These are phyloP conservation scores for Argyresthia goedartella DNA, from an alignment of 2,888 invertebrate species.

Conservation along the genomic window DNA sequence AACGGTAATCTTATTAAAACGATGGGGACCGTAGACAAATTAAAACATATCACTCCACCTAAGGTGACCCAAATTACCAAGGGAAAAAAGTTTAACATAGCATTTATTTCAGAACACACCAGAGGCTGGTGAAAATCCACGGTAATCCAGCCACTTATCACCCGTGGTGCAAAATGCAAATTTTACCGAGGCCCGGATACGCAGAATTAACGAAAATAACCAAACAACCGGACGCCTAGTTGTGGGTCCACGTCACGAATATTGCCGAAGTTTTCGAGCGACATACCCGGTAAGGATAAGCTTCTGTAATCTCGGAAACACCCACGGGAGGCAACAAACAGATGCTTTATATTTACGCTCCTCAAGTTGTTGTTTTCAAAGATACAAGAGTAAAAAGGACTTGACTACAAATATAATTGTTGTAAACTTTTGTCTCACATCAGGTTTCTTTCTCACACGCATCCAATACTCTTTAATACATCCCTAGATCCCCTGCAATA, in stretches of 20 bases:
- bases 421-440: too few relatives aligned
- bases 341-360: neutral
- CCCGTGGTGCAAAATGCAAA: constrained; percentile 72
- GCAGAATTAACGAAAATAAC: constrained; percentile 60
- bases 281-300: constrained; percentile 18
- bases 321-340: neutral
- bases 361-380: too few relatives aligned
- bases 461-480: too few relatives aligned
- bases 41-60: constrained; percentile 60
- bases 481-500: neutral
- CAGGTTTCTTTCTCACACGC: too few relatives aligned
- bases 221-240: constrained; percentile 25
- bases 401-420: too few relatives aligned
- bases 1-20: constrained; percentile 37
- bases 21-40: constrained; percentile 46
- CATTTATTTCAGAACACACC: constrained; percentile 69
- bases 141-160: constrained; percentile 70
- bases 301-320: constrained; percentile 26
- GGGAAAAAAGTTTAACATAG: constrained; percentile 65
- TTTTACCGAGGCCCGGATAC: constrained; percentile 47
- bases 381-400: too few relatives aligned
- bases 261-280: constrained; percentile 59
- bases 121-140: constrained; percentile 62
- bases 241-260: constrained; percentile 40
- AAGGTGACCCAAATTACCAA: constrained; percentile 70